Evolutionary conservation across 2,888 invertebrate genomes (phyloP), one percentile per base, ranked within the genome.

Genomic region (Epirrhoe tristata): DNA sequence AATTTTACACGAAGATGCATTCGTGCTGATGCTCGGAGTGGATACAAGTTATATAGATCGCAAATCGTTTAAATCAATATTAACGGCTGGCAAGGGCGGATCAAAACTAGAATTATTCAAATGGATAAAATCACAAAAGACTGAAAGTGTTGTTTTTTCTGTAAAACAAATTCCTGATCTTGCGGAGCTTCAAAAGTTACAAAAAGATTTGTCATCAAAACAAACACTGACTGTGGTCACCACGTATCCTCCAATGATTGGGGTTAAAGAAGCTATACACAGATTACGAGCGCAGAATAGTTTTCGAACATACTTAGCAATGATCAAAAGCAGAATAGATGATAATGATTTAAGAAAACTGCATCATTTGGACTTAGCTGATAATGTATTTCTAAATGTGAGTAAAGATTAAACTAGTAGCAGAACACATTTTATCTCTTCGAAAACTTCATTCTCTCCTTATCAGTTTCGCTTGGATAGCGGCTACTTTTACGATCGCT

Each of bases 141-240:
- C 50, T 36, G 51, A 64, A 50, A 75, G 77, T 0, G 77, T 79
- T 36, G 78, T 77, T 0, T 72, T 81, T 3, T 76, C 82, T 8
- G 74, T 84, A 0, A 75, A 77, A 16, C 74, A 74, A 0, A 46
- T 63, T 39, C 77, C 77, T 10, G 83, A 85, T 58, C 57, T 84
- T 0, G 59, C 66, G 43, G 54, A 77, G 8, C 63, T 84, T 0
- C 66, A 67, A 10, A 72, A 74, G 7, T 72, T 79, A 1, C 70
- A 77, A 58, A 65, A 73, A 12, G 66, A 71, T 14, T 58, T 85
- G 5, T 75, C 77, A 5, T 63, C 69, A 4, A 69, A 71, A 48
- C 82, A 82, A 43, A 81, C 78, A 39, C 57, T 85, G 0, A 60
- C 82, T 5, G 71, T 85, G 0, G 63, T 84, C 0, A 71, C 83